phyloP scores from a whole-genome alignment of 2,113 vertebrate genomes.

The Turdus rufiventris region DNA sequence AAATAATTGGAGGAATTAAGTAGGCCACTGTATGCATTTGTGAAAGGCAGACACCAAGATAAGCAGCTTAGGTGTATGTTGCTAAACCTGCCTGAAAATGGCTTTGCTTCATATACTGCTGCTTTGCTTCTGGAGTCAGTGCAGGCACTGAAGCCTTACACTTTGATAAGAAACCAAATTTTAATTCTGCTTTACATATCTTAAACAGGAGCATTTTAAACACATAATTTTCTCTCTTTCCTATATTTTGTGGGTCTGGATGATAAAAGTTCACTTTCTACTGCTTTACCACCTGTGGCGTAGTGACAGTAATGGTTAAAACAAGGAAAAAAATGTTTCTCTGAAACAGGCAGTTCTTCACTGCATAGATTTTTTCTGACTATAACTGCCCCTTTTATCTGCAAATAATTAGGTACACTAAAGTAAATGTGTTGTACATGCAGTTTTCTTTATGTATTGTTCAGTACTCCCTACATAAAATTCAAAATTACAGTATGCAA shows the following conservation, averaged over 20 bases:
- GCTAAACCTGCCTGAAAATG: neutral
- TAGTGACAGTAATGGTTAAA: neutral
- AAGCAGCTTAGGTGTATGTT: neutral
- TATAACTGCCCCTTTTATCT: neutral
- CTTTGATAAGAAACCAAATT: neutral
- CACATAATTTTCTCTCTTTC: neutral
- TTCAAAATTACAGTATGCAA: neutral
- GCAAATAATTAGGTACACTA: neutral
- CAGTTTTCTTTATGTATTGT: neutral
- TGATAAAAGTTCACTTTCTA: neutral
- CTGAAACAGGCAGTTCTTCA: neutral
- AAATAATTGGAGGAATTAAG: conserved; percentile 2
- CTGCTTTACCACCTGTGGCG: neutral
- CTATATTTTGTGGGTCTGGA: neutral
- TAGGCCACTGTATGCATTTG: neutral
- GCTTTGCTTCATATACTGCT: neutral
- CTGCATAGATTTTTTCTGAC: neutral
- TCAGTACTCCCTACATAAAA: neutral
- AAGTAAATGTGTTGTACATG: neutral
- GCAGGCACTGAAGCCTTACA: neutral
- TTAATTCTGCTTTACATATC: neutral
- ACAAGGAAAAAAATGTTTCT: neutral
- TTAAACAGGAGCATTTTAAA: neutral
- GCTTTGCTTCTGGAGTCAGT: neutral
- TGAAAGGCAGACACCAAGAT: neutral